A percentile compares a stretch with the other conserved stretches of the same genome.
phyloP scores from a whole-genome alignment of 2,113 vertebrate species.

The Sylvicapra grimmia region DNA sequence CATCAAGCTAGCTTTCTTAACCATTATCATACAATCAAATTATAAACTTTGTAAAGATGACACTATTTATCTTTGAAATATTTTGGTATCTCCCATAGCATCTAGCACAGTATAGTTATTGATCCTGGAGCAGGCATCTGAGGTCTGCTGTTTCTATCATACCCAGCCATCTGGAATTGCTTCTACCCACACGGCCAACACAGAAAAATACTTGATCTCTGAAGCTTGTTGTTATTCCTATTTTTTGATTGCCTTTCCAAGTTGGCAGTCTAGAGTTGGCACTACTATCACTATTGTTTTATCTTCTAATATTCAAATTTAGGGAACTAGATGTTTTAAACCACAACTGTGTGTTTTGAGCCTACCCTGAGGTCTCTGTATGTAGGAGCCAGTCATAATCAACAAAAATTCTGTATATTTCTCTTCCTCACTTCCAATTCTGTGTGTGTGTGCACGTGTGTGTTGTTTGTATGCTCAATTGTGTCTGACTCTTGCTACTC shows the following conservation, averaged over 20 bases:
- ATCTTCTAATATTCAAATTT: constrained; percentile 29
- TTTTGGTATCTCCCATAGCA: neutral
- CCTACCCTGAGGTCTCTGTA: neutral
- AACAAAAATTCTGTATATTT: neutral
- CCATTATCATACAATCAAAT: neutral
- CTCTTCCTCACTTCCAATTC: neutral
- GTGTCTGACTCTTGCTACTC: neutral
- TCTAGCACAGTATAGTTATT: neutral
- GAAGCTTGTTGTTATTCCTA: neutral
- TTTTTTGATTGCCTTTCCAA: constrained; percentile 30
- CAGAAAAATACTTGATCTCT: neutral
- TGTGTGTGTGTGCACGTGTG: accelerated
- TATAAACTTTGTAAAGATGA: neutral
- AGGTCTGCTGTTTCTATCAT: neutral
- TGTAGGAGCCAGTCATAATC: neutral
- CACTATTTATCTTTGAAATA: neutral
- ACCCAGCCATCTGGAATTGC: constrained; percentile 2
- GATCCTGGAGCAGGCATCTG: neutral
- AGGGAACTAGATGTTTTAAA: constrained; percentile 9
- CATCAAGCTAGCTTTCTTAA: neutral
- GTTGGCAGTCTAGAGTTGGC: neutral
- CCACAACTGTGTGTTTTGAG: neutral
- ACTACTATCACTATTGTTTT: neutral
- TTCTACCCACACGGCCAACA: neutral
- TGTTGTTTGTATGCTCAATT: neutral